phyloP scores from a whole-genome alignment of 2,888 invertebrate species.

The Synanthedon myopaeformis region DNA sequence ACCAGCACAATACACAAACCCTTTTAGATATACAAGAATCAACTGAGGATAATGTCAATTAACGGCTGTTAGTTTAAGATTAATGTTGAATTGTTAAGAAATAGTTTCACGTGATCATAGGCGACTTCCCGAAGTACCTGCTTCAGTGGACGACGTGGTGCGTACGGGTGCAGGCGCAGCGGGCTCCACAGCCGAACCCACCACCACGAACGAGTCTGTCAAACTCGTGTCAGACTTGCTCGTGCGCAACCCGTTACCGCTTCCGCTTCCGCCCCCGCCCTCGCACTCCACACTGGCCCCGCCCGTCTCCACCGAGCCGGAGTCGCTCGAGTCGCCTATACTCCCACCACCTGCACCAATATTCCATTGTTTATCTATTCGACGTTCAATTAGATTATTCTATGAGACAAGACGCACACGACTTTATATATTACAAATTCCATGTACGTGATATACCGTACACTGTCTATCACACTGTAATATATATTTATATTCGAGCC shows the following conservation, averaged over 20 bases:
- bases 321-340: conserved; percentile 55
- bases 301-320: conserved; percentile 33
- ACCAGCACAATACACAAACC: too few relatives aligned
- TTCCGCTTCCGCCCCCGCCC: conserved; percentile 25
- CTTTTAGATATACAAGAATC: too few relatives aligned
- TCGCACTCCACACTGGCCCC: conserved; percentile 17
- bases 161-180: conserved; percentile 17
- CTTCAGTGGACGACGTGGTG: conserved; percentile 21
- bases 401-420: too few relatives aligned
- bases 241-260: conserved; percentile 66
- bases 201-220: conserved; percentile 89
- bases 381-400: too few relatives aligned
- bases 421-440: neutral
- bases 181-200: conserved; percentile 66
- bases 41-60: too few relatives aligned
- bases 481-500: neutral
- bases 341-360: conserved; percentile 69
- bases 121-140: conserved; percentile 19
- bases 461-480: neutral
- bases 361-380: neutral
- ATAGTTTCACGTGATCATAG: too few relatives aligned
- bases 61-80: too few relatives aligned
- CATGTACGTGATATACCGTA: neutral
- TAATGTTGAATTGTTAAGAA: too few relatives aligned
- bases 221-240: conserved; percentile 94